phyloP scores from a whole-genome alignment of 2,113 vertebrate species.

The Anthoscopus minutus region DNA sequence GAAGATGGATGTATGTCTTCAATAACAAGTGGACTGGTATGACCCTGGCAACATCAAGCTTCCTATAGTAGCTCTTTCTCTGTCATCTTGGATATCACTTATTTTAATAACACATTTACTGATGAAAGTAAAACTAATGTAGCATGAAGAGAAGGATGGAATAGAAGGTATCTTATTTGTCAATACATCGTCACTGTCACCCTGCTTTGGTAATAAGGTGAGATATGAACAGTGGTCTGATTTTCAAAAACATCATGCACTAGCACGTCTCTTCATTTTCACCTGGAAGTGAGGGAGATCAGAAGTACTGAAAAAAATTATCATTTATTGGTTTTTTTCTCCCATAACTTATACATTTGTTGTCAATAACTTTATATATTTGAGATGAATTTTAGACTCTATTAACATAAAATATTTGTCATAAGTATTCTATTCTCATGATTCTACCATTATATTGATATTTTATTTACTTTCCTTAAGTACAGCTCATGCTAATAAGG shows the following conservation, averaged over 20 bases:
- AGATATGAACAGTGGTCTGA: not conserved
- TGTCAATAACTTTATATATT: not conserved
- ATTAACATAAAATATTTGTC: not conserved
- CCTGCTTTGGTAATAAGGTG: not conserved
- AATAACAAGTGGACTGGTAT: not conserved
- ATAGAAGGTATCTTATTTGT: slow-evolving; percentile 48
- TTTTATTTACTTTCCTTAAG: not conserved
- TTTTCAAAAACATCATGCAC: not conserved
- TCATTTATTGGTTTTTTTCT: not conserved
- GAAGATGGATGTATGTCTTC: not conserved
- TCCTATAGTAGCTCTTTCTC: not conserved
- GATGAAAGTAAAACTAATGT: slow-evolving; percentile 46
- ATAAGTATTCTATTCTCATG: not conserved
- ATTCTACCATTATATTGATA: not conserved
- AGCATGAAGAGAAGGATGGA: slow-evolving; percentile 41
- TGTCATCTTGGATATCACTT: not conserved
- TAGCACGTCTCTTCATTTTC: not conserved
- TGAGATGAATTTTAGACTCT: not conserved
- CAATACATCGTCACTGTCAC: not conserved
- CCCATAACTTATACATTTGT: not conserved
- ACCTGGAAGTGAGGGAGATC: not conserved
- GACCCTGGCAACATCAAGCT: not conserved
- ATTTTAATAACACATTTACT: slow-evolving; percentile 30
- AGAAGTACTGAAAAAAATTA: not conserved
- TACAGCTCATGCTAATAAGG: not conserved